Conservation (phyloP, 1,140 invertebrate species). For the Coelopa frigida region DNA sequence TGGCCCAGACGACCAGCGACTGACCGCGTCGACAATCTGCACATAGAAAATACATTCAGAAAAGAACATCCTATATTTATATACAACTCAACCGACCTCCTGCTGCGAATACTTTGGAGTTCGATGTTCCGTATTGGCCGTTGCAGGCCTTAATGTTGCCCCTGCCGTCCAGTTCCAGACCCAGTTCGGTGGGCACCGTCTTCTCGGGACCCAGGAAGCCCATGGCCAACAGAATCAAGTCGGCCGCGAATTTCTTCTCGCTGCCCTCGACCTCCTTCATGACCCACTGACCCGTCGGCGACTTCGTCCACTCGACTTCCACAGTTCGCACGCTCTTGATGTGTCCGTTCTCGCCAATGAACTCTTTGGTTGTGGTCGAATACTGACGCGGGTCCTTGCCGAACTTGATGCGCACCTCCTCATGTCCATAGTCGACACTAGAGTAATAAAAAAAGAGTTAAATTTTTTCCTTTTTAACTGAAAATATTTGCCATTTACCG, state of each 20-base stretch:
- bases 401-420: conserved; percentile 87
- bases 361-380: conserved; percentile 91
- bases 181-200: conserved; percentile 76
- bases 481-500: conserved; percentile 41
- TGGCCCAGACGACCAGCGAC: conserved; percentile 97
- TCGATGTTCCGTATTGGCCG: conserved; percentile 73
- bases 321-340: conserved; percentile 86
- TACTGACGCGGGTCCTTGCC: conserved; percentile 92
- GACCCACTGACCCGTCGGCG: conserved; percentile 86
- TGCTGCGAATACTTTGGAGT: conserved; percentile 88
- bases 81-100: conserved; percentile 63
- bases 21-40: conserved; percentile 94
- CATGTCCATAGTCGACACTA: conserved; percentile 95
- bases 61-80: conserved; percentile 6
- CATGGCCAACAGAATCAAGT: conserved; percentile 94
- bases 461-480: neutral
- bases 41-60: conserved; percentile 17
- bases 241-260: conserved; percentile 78
- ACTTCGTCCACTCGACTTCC: conserved; percentile 88
- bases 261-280: conserved; percentile 83
- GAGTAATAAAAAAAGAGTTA: conserved; percentile 8
- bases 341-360: conserved; percentile 83
- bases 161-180: conserved; percentile 77
- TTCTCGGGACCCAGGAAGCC: conserved; percentile 96
- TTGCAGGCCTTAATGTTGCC: conserved; percentile 84